Evolutionary conservation across 2,888 invertebrate genomes (phyloP).

Genomic region (Azorinus chamasolen): DNA sequence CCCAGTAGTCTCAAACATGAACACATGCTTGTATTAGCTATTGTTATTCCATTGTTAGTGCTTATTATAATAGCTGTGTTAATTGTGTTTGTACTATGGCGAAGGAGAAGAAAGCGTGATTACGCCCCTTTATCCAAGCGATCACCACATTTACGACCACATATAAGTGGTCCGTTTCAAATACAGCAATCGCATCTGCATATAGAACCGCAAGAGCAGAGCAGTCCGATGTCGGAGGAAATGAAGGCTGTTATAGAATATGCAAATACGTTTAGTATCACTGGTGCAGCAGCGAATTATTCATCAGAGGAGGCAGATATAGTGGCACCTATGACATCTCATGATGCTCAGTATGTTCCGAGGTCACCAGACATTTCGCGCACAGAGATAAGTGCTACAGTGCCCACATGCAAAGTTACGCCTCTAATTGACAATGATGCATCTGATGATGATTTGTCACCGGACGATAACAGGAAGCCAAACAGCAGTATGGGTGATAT

Average conservation of each 20-base stretch:
- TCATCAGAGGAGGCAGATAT: slow-evolving; percentile 57
- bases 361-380: slow-evolving; percentile 82
- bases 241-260: slow-evolving; percentile 56
- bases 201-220: slow-evolving; percentile 76
- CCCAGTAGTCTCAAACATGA: slow-evolving; percentile 70
- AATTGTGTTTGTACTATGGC: slow-evolving; percentile 71
- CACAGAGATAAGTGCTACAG: slow-evolving; percentile 86
- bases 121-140: slow-evolving; percentile 63
- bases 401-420: slow-evolving; percentile 96
- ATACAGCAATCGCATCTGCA: slow-evolving; percentile 82
- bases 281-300: slow-evolving; percentile 33
- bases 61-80: slow-evolving; percentile 71
- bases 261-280: slow-evolving; percentile 55
- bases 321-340: slow-evolving; percentile 50
- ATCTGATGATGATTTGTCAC: slow-evolving; percentile 49
- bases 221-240: slow-evolving; percentile 62
- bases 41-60: slow-evolving; percentile 71
- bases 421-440: slow-evolving; percentile 86
- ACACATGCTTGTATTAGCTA: slow-evolving; percentile 73
- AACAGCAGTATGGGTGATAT: slow-evolving; percentile 75
- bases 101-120: slow-evolving; percentile 67
- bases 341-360: slow-evolving; percentile 48
- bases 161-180: slow-evolving; percentile 79
- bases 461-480: slow-evolving; percentile 86
- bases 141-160: slow-evolving; percentile 66